A percentile compares a stretch with the other conserved stretches of the same genome.
Conservation (phyloP, 2,113 vertebrate genomes). For the Dasypus novemcinctus region DNA sequence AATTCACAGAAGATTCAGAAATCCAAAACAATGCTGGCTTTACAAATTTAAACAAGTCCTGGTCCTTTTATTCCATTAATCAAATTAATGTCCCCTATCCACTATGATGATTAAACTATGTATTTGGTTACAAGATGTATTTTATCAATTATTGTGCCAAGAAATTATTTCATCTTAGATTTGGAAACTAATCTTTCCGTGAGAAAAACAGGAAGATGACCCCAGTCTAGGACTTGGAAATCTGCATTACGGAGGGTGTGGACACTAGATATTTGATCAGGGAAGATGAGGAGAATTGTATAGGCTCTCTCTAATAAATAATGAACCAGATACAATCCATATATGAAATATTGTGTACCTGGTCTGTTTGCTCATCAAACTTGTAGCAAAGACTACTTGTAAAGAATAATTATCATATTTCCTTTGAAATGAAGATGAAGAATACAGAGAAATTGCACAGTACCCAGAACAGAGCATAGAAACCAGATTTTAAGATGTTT, state of each 20-base stretch:
- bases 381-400: background rate
- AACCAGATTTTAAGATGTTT: background rate
- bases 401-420: constrained; percentile 38
- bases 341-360: background rate
- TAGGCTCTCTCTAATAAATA: background rate
- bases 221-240: background rate
- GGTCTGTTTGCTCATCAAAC: constrained; percentile 8
- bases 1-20: background rate
- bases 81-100: background rate
- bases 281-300: background rate
- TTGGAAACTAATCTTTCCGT: constrained; percentile 43
- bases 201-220: background rate
- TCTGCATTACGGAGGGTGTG: background rate
- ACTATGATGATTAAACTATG: background rate
- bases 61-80: background rate
- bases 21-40: background rate
- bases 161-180: constrained; percentile 31
- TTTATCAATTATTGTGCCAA: constrained; percentile 48
- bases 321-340: background rate
- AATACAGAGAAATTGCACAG: background rate
- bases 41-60: constrained; percentile 51
- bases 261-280: constrained; percentile 12
- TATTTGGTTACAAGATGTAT: background rate
- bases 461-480: background rate
- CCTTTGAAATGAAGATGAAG: background rate